Evolutionary conservation across 2,888 invertebrate genomes (phyloP), one percentile per base, ranked within the genome.

Genomic region (Cyclophora albipunctata): DNA sequence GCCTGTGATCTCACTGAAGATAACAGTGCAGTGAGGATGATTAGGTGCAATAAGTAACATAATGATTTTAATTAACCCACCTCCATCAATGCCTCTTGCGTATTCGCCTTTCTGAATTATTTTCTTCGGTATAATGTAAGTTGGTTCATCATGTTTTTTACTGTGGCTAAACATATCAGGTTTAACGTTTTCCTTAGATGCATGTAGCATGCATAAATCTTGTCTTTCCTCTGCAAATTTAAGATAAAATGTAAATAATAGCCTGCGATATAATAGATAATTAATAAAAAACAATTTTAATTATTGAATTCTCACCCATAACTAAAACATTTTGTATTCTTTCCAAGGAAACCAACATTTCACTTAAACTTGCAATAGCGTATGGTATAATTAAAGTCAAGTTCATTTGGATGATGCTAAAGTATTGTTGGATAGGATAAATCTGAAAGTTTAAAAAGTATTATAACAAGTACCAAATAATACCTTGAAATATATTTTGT

Each of bases 381-480:
- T 88, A 66, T 5, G 90, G 92, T 59, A 90, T 81, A 42, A 90
- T 86, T 63, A 91, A 75, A 3, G 91, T 90, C 62, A 92, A 78
- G 45, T 90, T 90, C 34, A 84, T 72, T 68, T 91, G 91, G 7
- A 92, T 80, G 40, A 90, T 83, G 54, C 89, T 85, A 51, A 90
- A 90, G 67, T 90, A 91, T 59, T 91, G 90, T 49, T 91, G 91
- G 57, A 91, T 82, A 1, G 91, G 90, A 57, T 91, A 91, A 48
- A 90, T 90, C 87, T 89, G 77, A 58, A 86, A 87, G 51, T 42
- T 33, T 40, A 4, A 45, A 40, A 34, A 7, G 35, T 41, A 6
- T 46, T 4, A 42, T 33, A 33, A 3, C 6, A 34, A 3, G 40
- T 7, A 34, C 2, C 5, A 42, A 20, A 20, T 20, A 20, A 20